A percentile compares a stretch with the other conserved stretches of the same genome.
Evolutionary conservation across 2,113 vertebrate species (phyloP).

Genomic region (human (Homo sapiens)): GRCh38 chr6:88846001-88846500

Average conservation of each 20-base stretch:
- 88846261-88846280: neutral
- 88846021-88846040: neutral
- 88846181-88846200: neutral
- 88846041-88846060: neutral
- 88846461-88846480: no score
- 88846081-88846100: neutral
- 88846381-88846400: neutral
- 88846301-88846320: neutral
- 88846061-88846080: neutral
- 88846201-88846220: neutral
- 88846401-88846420: neutral
- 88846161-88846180: neutral
- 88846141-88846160: neutral
- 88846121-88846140: neutral
- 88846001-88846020: neutral
- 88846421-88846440: neutral
- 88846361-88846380: neutral
- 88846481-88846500: no score
- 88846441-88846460: neutral
- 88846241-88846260: slow-evolving; percentile 9
- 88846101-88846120: neutral
- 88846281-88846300: slow-evolving; percentile 10
- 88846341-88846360: neutral
- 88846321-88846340: neutral
- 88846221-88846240: neutral